Conservation (phyloP, 2,888 invertebrate genomes). For the Torymus auratus region DNA sequence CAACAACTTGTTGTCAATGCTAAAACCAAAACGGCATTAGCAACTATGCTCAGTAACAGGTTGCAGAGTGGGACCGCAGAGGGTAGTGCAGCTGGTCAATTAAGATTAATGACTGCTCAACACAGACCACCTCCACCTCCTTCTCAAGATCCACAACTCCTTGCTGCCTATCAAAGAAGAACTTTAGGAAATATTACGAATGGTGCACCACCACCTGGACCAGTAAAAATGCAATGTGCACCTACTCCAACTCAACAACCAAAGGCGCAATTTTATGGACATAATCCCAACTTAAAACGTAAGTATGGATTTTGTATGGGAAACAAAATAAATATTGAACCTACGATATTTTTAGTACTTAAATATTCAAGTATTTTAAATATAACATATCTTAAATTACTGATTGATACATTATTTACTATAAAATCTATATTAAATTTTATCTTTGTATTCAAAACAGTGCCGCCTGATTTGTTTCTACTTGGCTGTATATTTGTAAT, state of each 20-base stretch:
- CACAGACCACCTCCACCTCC: conserved; percentile 82
- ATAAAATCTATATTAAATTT: conserved; percentile 3
- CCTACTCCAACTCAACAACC: conserved; percentile 75
- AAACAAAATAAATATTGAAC: neutral
- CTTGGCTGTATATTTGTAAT: conserved; percentile 96
- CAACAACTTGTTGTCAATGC: conserved; percentile 86
- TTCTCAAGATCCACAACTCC: conserved; percentile 75
- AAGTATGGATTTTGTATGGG: conserved; percentile 60
- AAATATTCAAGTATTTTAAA: neutral
- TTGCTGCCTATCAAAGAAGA: conserved; percentile 74
- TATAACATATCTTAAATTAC: conserved; percentile 1
- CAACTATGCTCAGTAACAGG: conserved; percentile 94
- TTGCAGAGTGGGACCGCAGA: conserved; percentile 80
- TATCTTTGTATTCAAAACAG: conserved; percentile 64
- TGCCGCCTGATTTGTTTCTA: conserved; percentile 92
- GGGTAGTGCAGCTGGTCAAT: conserved; percentile 78
- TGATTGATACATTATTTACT: no score
- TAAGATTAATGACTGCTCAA: conserved; percentile 89
- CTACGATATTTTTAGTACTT: neutral
- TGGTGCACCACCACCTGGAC: conserved; percentile 72
- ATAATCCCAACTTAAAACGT: conserved; percentile 92
- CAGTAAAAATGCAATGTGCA: conserved; percentile 74
- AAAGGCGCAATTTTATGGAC: conserved; percentile 91
- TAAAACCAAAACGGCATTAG: conserved; percentile 96
- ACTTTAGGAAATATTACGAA: conserved; percentile 80